These are phyloP conservation scores for Ctenoplectra terminalis DNA, from an alignment of 1,140 invertebrate genomes.

Conservation along the genomic window DNA sequence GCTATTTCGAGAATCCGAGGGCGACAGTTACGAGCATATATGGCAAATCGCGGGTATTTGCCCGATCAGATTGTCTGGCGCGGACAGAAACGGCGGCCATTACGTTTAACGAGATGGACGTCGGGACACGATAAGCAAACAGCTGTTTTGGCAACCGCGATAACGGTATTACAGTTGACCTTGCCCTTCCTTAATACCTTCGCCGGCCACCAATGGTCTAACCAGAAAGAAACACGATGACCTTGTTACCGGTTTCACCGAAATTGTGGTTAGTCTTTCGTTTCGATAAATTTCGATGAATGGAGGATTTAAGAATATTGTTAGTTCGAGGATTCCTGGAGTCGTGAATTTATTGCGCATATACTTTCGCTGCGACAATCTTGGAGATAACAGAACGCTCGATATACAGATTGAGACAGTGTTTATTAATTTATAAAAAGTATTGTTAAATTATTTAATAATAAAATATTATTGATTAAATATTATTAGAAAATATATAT, in stretches of 20 bases:
- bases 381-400: no score
- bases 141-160: constrained; percentile 61
- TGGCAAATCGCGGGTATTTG: constrained; percentile 46
- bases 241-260: not conserved
- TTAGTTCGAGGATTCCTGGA: no score
- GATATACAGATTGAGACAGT: no score
- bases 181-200: constrained; percentile 65
- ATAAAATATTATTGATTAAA: no score
- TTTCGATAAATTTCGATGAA: not conserved
- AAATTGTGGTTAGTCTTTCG: not conserved
- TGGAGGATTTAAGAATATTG: no score
- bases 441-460: no score
- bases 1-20: constrained; percentile 38
- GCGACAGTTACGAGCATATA: not conserved
- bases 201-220: not conserved
- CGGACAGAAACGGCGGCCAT: constrained; percentile 60
- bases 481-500: no score
- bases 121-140: constrained; percentile 58
- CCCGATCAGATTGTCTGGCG: constrained; percentile 59
- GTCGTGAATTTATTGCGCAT: no score
- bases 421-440: no score
- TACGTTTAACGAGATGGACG: constrained; percentile 59
- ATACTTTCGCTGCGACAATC: no score
- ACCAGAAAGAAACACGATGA: not conserved
- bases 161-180: constrained; percentile 63